phyloP scores from a whole-genome alignment of 2,888 invertebrate species.

The Drosophila niveifrons region DNA sequence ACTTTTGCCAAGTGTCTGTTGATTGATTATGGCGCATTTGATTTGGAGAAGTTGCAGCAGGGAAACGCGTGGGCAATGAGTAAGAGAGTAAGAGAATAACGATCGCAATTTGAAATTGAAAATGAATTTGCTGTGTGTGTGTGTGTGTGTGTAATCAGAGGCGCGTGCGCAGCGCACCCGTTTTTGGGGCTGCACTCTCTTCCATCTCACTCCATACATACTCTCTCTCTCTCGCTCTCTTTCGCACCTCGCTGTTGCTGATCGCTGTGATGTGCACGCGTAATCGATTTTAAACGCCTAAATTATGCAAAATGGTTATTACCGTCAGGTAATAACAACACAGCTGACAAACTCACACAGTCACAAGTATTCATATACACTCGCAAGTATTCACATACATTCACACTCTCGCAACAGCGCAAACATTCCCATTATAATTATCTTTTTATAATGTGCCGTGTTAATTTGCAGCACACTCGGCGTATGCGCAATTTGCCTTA shows the following conservation, averaged over 20 bases:
- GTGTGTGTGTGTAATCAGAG: constrained; percentile 64
- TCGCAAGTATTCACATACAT: no score
- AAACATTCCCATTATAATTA: constrained; percentile 50
- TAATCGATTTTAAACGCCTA: constrained; percentile 67
- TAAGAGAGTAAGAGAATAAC: constrained; percentile 38
- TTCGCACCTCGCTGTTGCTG: neutral
- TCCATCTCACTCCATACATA: neutral
- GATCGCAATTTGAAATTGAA: constrained; percentile 54
- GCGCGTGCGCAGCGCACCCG: constrained; percentile 81
- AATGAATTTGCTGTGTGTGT: constrained; percentile 54
- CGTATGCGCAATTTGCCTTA: constrained; percentile 49
- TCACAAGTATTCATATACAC: no score
- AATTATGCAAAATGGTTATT: constrained; percentile 62
- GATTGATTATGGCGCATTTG: constrained; percentile 74
- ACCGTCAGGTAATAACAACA: constrained; percentile 36
- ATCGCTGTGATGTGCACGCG: constrained; percentile 42
- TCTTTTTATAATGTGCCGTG: constrained; percentile 29
- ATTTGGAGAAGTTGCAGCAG: constrained; percentile 30
- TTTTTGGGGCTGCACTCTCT: constrained; percentile 44
- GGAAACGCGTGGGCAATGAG: constrained; percentile 67
- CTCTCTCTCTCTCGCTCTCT: neutral
- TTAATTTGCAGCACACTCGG: constrained; percentile 42
- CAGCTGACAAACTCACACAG: constrained; percentile 37
- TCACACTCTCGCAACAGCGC: neutral
- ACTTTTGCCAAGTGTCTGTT: constrained; percentile 49